Percentiles rank a stretch among this genome's conserved stretches.
phyloP scores from a whole-genome alignment of 2,888 invertebrate species.

The Gortyna flavago region DNA sequence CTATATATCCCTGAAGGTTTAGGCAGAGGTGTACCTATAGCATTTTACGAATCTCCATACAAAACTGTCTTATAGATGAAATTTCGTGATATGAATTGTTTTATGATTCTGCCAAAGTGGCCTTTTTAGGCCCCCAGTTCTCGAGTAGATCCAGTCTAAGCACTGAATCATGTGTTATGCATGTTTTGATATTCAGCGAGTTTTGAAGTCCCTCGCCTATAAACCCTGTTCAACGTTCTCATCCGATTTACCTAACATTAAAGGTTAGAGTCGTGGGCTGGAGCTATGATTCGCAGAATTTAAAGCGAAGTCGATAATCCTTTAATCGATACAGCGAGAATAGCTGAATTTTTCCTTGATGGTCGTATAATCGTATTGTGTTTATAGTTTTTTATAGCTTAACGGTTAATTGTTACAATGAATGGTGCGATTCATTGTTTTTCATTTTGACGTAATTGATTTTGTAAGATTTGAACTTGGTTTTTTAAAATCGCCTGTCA shows the following conservation, averaged over 20 bases:
- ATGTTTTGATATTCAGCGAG: constrained; percentile 43
- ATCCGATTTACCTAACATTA: constrained; percentile 54
- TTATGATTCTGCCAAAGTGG: no score
- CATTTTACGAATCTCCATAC: no score
- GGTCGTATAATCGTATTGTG: constrained; percentile 7
- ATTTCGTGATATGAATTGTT: no score
- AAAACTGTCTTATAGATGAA: no score
- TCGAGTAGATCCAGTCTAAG: constrained; percentile 17
- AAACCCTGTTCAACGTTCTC: constrained; percentile 31
- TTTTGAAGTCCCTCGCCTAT: constrained; percentile 34
- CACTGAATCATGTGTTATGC: constrained; percentile 33
- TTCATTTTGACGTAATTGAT: neutral
- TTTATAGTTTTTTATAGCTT: constrained; percentile 8
- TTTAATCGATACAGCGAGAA: constrained; percentile 47
- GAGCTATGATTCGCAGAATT: constrained; percentile 50
- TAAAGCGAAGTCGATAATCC: constrained; percentile 40
- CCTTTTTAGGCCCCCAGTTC: no score
- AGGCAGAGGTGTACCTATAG: no score
- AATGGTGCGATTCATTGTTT: neutral
- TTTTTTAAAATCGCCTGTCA: neutral
- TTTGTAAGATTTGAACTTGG: neutral
- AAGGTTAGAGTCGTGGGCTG: constrained; percentile 54
- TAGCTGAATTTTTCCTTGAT: constrained; percentile 25
- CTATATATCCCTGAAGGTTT: no score
- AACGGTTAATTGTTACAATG: neutral